Evolutionary conservation across 2,888 invertebrate species (phyloP).

Genomic region (Drosophila melanosoma): DNA sequence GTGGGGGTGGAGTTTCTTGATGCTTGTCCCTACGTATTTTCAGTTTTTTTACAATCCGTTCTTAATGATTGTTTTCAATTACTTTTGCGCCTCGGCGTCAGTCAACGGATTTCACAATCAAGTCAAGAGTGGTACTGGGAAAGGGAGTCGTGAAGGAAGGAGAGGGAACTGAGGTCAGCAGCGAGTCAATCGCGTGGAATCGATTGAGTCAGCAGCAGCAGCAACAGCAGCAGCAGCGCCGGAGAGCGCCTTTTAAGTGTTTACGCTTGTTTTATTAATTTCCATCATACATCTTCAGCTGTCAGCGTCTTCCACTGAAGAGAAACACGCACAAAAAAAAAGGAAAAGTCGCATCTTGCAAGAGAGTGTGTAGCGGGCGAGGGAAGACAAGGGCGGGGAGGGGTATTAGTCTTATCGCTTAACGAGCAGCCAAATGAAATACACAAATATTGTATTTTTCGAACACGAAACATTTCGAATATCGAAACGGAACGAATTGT

Average conservation of each 20-base stretch:
- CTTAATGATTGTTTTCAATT: conserved; percentile 67
- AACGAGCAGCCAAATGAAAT: conserved; percentile 61
- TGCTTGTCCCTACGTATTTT: conserved; percentile 19
- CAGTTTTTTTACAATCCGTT: conserved; percentile 18
- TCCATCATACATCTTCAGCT: conserved; percentile 79
- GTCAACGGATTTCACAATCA: conserved; percentile 29
- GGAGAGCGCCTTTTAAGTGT: conserved; percentile 77
- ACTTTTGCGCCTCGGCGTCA: conserved; percentile 48
- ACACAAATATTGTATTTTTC: conserved; percentile 15
- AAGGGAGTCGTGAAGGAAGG: not conserved
- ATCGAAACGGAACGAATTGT: conserved; percentile 9
- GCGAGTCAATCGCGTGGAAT: conserved; percentile 57
- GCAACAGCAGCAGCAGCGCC: not conserved
- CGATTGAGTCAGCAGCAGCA: conserved; percentile 62
- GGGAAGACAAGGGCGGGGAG: too few relatives aligned
- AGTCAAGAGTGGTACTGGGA: not conserved
- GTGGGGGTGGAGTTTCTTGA: not conserved
- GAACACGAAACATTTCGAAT: not conserved
- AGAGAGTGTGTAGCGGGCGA: not conserved
- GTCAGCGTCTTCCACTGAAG: conserved; percentile 57
- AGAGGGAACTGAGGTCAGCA: conserved; percentile 11
- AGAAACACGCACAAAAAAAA: not conserved
- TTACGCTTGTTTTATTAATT: conserved; percentile 83
- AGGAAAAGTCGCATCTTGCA: conserved; percentile 25
- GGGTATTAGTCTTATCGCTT: conserved; percentile 27